Percentiles rank a stretch among this genome's conserved stretches.
These are phyloP conservation scores for Caenorhabditis sp. DNA, from an alignment of 2,888 invertebrate genomes.

Conservation along the genomic window DNA sequence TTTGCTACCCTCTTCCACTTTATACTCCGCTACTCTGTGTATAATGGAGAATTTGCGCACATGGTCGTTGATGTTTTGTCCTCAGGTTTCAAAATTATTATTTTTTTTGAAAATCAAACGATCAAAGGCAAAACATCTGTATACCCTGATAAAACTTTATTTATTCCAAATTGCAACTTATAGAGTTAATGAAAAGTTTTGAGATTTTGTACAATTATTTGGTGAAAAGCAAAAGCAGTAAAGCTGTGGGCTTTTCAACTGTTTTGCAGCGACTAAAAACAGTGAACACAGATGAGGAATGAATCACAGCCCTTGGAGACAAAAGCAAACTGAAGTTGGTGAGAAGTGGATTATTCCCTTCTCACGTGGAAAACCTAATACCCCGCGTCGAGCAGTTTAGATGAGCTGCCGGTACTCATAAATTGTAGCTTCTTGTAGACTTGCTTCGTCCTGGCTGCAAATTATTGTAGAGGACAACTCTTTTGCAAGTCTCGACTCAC, in stretches of 20 bases:
- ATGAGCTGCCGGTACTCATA: constrained; percentile 54
- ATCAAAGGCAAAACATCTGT: too few relatives aligned
- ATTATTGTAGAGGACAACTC: constrained; percentile 22
- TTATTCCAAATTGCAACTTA: neutral
- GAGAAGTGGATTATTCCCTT: neutral
- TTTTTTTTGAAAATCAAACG: too few relatives aligned
- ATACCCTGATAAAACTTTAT: too few relatives aligned
- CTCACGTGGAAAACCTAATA: constrained; percentile 18
- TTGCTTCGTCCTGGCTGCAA: constrained; percentile 63
- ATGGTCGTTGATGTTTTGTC: constrained; percentile 3
- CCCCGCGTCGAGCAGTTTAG: constrained; percentile 20
- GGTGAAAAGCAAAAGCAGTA: constrained; percentile 21
- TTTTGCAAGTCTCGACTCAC: constrained; percentile 10
- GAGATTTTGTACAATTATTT: neutral
- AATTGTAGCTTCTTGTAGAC: constrained; percentile 57
- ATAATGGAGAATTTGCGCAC: neutral
- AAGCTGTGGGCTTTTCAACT: neutral
- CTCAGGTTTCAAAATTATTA: neutral
- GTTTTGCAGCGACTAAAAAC: neutral
- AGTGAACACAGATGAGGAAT: constrained; percentile 19
- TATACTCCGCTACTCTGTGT: neutral
- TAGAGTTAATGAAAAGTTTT: neutral
- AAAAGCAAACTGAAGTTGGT: neutral
- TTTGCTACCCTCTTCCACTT: constrained; percentile 18
- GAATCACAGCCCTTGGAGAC: constrained; percentile 44